Conservation (phyloP, 2,888 invertebrate genomes). For the Cetonia aurata region DNA sequence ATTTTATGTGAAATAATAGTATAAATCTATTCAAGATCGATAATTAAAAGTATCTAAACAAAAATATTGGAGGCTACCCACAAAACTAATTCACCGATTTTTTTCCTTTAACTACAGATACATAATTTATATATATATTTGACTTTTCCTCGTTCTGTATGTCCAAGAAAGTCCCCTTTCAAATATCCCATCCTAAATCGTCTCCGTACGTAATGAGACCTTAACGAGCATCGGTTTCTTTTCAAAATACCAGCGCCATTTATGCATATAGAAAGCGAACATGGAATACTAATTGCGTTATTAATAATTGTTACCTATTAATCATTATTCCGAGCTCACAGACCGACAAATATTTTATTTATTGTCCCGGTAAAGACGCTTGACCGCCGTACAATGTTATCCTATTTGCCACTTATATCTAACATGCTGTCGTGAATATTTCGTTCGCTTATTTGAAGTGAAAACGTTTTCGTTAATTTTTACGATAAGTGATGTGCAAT, state of each 20-base stretch:
- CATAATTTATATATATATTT: too few species aligned
- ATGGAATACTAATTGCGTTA: slow-evolving; percentile 35
- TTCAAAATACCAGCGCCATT: slow-evolving; percentile 28
- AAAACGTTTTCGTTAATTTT: too few species aligned
- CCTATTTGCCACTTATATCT: neutral
- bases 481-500: too few species aligned
- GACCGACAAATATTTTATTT: slow-evolving; percentile 38
- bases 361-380: slow-evolving; percentile 23
- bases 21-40: too few species aligned
- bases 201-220: slow-evolving; percentile 36
- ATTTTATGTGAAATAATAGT: too few species aligned
- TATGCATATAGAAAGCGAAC: slow-evolving; percentile 25
- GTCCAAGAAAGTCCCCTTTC: slow-evolving; percentile 21
- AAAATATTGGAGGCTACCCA: too few species aligned
- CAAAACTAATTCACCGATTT: too few species aligned
- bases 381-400: slow-evolving; percentile 1
- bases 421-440: too few species aligned
- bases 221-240: slow-evolving; percentile 35
- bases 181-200: slow-evolving; percentile 11
- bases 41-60: too few species aligned
- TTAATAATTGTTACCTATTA: slow-evolving; percentile 39
- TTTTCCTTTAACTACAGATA: too few species aligned
- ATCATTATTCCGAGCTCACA: slow-evolving; percentile 39
- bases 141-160: neutral
- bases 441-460: too few species aligned